These are phyloP conservation scores for Polia nebulosa DNA, from an alignment of 2,888 invertebrate genomes.

Conservation along the genomic window DNA sequence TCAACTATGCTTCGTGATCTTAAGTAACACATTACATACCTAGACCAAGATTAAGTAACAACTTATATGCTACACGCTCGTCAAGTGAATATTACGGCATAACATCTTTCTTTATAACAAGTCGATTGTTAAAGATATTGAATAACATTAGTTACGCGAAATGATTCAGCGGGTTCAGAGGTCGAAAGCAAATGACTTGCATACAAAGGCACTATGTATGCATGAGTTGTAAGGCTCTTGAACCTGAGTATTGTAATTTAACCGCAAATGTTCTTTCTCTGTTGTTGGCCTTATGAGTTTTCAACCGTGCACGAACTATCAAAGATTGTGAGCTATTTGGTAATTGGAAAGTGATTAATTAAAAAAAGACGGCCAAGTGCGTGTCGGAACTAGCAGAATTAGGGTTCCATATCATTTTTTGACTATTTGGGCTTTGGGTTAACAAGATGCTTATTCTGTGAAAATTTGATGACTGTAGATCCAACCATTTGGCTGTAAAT, in stretches of 20 bases:
- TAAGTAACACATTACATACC: constrained; percentile 19
- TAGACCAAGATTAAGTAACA: constrained; percentile 26
- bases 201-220: constrained; percentile 14
- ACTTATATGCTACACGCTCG: constrained; percentile 9
- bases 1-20: neutral
- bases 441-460: too few species aligned
- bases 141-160: constrained; percentile 49
- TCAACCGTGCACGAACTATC: too few species aligned
- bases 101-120: constrained; percentile 6
- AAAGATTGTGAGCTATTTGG: too few species aligned
- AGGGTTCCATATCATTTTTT: too few species aligned
- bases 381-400: too few species aligned
- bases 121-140: constrained; percentile 41
- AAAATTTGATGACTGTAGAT: too few species aligned
- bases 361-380: too few species aligned
- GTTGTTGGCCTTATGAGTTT: neutral
- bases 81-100: constrained; percentile 25
- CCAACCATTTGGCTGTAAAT: too few species aligned
- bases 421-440: too few species aligned
- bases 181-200: constrained; percentile 16
- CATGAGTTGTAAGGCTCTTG: constrained; percentile 7
- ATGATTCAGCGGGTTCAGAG: constrained; percentile 50
- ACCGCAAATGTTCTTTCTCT: neutral
- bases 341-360: too few species aligned
- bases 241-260: neutral